These are phyloP conservation scores for Pinctada fucata DNA, from an alignment of 2,888 invertebrate genomes.

Conservation along the genomic window DNA sequence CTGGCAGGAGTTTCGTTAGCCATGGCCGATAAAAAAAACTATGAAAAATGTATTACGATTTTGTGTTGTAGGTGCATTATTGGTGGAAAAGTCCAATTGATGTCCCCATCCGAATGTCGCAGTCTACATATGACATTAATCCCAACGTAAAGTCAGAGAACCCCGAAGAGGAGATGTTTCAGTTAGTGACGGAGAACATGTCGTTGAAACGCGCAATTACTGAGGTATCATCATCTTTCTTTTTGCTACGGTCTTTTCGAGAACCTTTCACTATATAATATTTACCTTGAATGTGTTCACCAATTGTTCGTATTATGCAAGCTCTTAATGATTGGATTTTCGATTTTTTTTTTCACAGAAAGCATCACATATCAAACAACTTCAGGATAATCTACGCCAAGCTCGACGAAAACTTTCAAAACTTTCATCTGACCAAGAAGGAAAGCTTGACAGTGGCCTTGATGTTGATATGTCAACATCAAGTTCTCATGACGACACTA, in stretches of 20 bases:
- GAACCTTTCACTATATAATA: no score
- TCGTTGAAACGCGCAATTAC: slow-evolving; percentile 59
- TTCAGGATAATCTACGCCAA: slow-evolving; percentile 58
- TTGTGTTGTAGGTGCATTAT: slow-evolving; percentile 52
- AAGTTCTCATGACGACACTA: slow-evolving; percentile 16
- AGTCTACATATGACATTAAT: slow-evolving; percentile 38
- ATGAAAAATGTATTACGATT: no score
- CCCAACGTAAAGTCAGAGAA: slow-evolving; percentile 41
- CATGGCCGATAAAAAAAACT: no score
- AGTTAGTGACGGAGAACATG: slow-evolving; percentile 64
- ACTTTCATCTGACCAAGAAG: slow-evolving; percentile 45
- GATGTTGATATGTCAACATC: slow-evolving; percentile 53
- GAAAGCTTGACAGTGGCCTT: slow-evolving; percentile 56
- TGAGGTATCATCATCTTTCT: slow-evolving; percentile 50
- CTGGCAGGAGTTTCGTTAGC: no score
- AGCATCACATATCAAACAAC: slow-evolving; percentile 54
- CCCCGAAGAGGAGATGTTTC: slow-evolving; percentile 59
- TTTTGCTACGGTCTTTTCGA: not conserved
- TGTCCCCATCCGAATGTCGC: slow-evolving; percentile 45
- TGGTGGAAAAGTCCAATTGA: slow-evolving; percentile 60
- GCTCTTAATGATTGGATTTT: no score
- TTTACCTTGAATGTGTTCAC: no score
- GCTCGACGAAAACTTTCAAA: slow-evolving; percentile 57
- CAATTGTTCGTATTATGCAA: no score
- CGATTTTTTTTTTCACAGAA: slow-evolving; percentile 56